Percentiles rank a stretch among this genome's conserved stretches.
These are phyloP conservation scores for Pygoscelis adeliae DNA, from an alignment of 2,113 vertebrate genomes.

Conservation along the genomic window DNA sequence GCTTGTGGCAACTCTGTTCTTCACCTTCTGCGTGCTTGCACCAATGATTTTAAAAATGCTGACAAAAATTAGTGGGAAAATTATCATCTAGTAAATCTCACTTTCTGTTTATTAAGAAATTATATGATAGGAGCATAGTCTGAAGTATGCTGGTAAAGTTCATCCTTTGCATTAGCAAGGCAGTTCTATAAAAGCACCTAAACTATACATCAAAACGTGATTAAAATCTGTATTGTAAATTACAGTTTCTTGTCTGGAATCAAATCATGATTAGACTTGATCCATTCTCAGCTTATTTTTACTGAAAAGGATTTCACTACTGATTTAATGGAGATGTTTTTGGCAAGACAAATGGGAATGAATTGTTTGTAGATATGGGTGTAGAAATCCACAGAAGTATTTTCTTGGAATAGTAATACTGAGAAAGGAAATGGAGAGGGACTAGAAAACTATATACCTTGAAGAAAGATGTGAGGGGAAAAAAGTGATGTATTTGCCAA, in stretches of 20 bases:
- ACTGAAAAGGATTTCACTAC: background rate
- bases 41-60: background rate
- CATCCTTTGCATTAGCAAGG: background rate
- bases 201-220: background rate
- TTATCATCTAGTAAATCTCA: background rate
- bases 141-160: background rate
- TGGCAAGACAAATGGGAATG: background rate
- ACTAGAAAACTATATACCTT: background rate
- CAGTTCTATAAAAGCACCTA: background rate
- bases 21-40: background rate
- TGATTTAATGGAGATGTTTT: background rate
- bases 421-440: background rate
- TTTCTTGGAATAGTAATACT: background rate
- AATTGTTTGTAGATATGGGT: background rate
- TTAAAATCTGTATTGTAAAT: background rate
- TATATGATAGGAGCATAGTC: background rate
- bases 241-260: background rate
- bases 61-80: background rate
- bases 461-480: background rate
- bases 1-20: rapidly evolving
- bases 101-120: background rate
- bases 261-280: background rate
- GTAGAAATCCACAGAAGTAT: background rate
- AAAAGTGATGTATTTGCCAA: background rate
- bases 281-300: background rate